phyloP scores from a whole-genome alignment of 2,113 vertebrate genomes.

The Anguilla japonica region DNA sequence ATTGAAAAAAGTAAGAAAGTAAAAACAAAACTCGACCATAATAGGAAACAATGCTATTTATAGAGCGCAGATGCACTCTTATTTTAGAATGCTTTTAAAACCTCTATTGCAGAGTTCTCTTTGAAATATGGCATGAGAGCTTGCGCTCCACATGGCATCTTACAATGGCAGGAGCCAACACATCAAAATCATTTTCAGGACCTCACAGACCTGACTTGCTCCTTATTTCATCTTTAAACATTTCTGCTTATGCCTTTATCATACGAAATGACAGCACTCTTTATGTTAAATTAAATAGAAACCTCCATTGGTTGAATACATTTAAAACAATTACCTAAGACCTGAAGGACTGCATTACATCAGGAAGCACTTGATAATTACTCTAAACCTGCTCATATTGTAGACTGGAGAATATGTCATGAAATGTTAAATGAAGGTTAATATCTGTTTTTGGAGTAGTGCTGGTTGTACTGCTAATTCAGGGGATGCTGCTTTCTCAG shows the following conservation, averaged over 20 bases:
- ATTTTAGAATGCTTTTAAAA: neutral
- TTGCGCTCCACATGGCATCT: too few species aligned
- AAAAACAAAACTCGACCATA: constrained; percentile 17
- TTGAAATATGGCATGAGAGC: neutral
- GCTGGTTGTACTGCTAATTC: too few species aligned
- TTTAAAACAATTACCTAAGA: neutral
- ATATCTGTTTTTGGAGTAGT: neutral
- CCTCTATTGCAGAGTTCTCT: neutral
- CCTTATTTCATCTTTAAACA: neutral
- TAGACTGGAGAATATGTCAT: neutral
- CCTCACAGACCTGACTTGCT: neutral
- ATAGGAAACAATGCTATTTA: constrained; percentile 28
- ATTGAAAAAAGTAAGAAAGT: neutral
- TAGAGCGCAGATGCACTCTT: neutral
- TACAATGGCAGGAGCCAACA: neutral
- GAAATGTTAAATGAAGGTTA: neutral
- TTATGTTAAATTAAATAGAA: neutral
- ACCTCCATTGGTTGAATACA: neutral
- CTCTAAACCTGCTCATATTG: neutral
- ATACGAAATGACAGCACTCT: neutral
- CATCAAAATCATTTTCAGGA: neutral
- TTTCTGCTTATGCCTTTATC: neutral
- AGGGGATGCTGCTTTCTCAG: too few species aligned
- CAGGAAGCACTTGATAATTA: neutral
- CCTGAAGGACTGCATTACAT: neutral